Evolutionary conservation across 2,888 invertebrate species (phyloP).

Genomic region (Crioceris asparagi): DNA sequence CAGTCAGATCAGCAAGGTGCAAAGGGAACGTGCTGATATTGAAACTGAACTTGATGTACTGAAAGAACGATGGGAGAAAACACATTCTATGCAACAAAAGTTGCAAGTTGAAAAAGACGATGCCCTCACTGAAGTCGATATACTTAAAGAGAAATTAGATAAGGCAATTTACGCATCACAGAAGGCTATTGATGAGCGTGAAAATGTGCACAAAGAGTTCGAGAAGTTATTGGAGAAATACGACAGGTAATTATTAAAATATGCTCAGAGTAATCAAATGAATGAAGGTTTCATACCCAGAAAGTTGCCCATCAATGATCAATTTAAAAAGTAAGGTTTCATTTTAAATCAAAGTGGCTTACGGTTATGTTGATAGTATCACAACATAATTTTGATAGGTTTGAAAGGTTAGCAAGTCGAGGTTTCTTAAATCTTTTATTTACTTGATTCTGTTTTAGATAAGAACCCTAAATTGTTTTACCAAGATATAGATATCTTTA

Average conservation of each 20-base stretch:
- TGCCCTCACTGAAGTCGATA: conserved; percentile 72
- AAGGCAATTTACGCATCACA: conserved; percentile 73
- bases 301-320: no score
- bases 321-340: no score
- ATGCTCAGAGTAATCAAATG: no score
- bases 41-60: conserved; percentile 78
- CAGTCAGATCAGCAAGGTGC: conserved; percentile 69
- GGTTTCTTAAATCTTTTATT: no score
- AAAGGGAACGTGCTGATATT: conserved; percentile 74
- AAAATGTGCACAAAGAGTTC: conserved; percentile 79
- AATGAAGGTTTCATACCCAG: no score
- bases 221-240: conserved; percentile 89
- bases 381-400: no score
- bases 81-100: conserved; percentile 74
- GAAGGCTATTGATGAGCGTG: conserved; percentile 80
- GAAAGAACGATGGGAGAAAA: conserved; percentile 76
- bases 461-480: no score
- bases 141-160: conserved; percentile 81
- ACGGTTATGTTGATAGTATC: no score
- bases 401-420: no score
- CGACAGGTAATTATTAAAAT: conserved; percentile 61
- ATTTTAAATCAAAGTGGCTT: no score
- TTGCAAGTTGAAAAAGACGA: conserved; percentile 80
- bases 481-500: no score
- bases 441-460: no score